Evolutionary conservation across 2,888 invertebrate genomes (phyloP).

Genomic region (Cremastobaeus sp.): DNA sequence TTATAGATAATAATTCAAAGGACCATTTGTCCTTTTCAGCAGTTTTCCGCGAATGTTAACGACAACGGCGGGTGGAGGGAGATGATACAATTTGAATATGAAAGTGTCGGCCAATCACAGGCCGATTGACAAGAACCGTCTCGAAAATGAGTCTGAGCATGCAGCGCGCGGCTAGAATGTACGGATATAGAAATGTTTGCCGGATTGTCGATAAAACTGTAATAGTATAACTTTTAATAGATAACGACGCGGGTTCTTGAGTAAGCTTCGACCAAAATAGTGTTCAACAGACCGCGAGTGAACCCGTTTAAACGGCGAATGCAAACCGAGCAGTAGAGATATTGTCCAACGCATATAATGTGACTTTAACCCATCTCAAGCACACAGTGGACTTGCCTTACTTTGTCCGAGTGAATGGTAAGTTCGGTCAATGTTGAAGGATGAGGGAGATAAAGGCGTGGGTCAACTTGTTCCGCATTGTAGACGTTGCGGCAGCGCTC

Average conservation of each 20-base stretch:
- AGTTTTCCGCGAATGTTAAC: no score
- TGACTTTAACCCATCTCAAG: conserved; percentile 67
- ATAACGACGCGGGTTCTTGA: conserved; percentile 41
- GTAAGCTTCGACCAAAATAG: conserved; percentile 62
- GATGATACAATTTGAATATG: no score
- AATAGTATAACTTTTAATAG: conserved; percentile 33
- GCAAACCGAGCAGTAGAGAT: conserved; percentile 67
- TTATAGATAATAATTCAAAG: no score
- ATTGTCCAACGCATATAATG: conserved; percentile 69
- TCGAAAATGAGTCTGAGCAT: no score
- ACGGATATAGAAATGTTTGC: no score
- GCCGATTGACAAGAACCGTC: no score
- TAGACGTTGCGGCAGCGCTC: conserved; percentile 39
- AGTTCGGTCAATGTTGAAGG: conserved; percentile 56
- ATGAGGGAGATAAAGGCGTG: conserved; percentile 33
- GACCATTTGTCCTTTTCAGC: no score
- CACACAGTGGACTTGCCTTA: conserved; percentile 64
- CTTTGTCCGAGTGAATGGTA: conserved; percentile 48
- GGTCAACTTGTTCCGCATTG: conserved; percentile 44
- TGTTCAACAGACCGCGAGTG: conserved; percentile 69
- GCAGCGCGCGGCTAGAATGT: no score
- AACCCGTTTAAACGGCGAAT: conserved; percentile 68
- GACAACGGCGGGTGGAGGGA: no score
- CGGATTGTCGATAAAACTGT: conserved; percentile 13
- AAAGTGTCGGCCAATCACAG: no score